Percentiles rank a stretch among this genome's conserved stretches.
phyloP scores from a whole-genome alignment of 2,797 vertebrate species.

The Ceyx erithaca region DNA sequence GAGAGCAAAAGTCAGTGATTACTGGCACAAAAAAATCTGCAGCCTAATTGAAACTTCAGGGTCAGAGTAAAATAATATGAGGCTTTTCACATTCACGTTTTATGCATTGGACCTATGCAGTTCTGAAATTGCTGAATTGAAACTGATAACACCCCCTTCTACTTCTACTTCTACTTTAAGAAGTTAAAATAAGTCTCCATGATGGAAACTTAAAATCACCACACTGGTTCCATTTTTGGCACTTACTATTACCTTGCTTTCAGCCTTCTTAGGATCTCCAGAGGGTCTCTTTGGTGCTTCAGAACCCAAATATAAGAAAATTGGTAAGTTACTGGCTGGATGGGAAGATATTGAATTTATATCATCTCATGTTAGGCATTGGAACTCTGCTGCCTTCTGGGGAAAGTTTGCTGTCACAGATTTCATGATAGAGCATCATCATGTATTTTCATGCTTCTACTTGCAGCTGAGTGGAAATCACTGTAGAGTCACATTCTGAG shows the following conservation, averaged over 20 bases:
- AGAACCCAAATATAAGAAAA: slow-evolving; percentile 65
- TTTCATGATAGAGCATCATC: neutral
- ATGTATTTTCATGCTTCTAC: neutral
- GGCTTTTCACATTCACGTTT: neutral
- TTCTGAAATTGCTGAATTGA: neutral
- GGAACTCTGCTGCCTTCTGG: neutral
- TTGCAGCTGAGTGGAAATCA: neutral
- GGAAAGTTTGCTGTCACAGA: neutral
- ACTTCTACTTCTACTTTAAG: neutral
- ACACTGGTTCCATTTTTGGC: neutral
- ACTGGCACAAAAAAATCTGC: neutral
- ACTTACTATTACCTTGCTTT: neutral
- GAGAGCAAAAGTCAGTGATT: neutral
- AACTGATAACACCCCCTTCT: neutral
- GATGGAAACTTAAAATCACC: neutral
- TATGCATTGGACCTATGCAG: neutral
- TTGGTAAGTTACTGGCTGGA: slow-evolving; percentile 42
- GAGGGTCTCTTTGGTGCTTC: slow-evolving; percentile 27
- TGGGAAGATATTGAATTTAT: neutral
- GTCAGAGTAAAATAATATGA: neutral
- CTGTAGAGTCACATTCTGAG: neutral
- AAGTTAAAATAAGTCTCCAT: neutral
- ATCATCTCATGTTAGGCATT: neutral
- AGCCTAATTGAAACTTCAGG: neutral
- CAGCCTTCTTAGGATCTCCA: slow-evolving; percentile 2